These are phyloP conservation scores for Ganaspis sp. DNA, from an alignment of 1,140 invertebrate genomes.

Conservation along the genomic window DNA sequence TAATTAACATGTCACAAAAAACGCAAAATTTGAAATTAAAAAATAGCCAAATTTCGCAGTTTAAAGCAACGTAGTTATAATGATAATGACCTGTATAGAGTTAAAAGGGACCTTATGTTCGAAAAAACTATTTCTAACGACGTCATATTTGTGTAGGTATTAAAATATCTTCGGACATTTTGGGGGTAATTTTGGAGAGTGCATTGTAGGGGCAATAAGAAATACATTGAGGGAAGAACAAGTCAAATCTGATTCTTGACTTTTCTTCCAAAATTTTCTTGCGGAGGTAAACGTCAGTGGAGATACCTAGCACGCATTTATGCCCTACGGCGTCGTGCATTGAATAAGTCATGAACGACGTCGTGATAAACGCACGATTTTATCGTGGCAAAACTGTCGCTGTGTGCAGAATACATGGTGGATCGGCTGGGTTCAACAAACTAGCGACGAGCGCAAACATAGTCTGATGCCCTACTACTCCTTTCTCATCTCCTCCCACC, in stretches of 20 bases:
- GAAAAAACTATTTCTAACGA: no score
- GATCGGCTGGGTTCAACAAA: slow-evolving; percentile 56
- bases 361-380: slow-evolving; percentile 62
- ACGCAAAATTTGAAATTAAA: no score
- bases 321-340: slow-evolving; percentile 50
- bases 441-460: slow-evolving; percentile 47
- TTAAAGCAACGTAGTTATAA: no score
- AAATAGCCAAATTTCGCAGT: no score
- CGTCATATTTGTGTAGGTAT: no score
- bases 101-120: no score
- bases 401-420: slow-evolving; percentile 48
- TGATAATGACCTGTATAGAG: no score
- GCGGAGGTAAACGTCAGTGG: slow-evolving; percentile 31
- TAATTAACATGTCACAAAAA: no score
- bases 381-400: slow-evolving; percentile 61
- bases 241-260: slow-evolving; percentile 24
- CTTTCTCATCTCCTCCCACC: slow-evolving; percentile 33
- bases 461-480: slow-evolving; percentile 38
- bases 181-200: background rate
- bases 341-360: slow-evolving; percentile 67
- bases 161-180: background rate
- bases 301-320: slow-evolving; percentile 45
- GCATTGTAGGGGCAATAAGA: background rate
- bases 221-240: background rate
- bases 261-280: slow-evolving; percentile 20